These are phyloP conservation scores for Maniola hyperantus DNA, from an alignment of 2,888 invertebrate genomes.

Conservation along the genomic window DNA sequence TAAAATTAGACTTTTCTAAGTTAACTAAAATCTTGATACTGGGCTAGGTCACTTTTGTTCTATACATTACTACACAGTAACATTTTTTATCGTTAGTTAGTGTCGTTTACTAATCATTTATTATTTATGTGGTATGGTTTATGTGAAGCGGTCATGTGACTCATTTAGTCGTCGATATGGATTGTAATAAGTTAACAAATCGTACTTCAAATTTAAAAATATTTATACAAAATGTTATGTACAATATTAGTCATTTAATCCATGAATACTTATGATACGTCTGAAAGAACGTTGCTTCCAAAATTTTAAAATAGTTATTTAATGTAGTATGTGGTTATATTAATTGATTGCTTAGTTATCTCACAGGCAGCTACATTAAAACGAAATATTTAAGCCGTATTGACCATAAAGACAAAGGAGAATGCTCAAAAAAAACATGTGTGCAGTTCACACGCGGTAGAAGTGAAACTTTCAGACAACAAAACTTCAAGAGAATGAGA, in stretches of 20 bases:
- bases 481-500: too few species aligned
- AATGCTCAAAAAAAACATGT: too few species aligned
- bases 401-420: background rate
- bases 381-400: background rate
- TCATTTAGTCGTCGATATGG: constrained; percentile 19
- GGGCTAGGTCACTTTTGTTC: background rate
- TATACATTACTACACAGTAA: background rate
- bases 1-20: background rate
- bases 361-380: constrained; percentile 26
- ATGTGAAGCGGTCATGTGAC: background rate
- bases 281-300: constrained; percentile 77
- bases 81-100: background rate
- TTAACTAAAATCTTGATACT: background rate
- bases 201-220: constrained; percentile 60
- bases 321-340: constrained; percentile 44
- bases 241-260: constrained; percentile 70
- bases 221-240: constrained; percentile 79
- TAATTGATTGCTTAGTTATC: constrained; percentile 27
- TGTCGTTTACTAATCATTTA: background rate
- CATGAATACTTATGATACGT: constrained; percentile 73
- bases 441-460: too few species aligned
- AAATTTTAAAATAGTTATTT: constrained; percentile 59
- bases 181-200: constrained; percentile 77
- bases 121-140: background rate
- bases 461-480: too few species aligned